Conservation (phyloP, 2,888 invertebrate species). For the Ecliptopera silaceata region DNA sequence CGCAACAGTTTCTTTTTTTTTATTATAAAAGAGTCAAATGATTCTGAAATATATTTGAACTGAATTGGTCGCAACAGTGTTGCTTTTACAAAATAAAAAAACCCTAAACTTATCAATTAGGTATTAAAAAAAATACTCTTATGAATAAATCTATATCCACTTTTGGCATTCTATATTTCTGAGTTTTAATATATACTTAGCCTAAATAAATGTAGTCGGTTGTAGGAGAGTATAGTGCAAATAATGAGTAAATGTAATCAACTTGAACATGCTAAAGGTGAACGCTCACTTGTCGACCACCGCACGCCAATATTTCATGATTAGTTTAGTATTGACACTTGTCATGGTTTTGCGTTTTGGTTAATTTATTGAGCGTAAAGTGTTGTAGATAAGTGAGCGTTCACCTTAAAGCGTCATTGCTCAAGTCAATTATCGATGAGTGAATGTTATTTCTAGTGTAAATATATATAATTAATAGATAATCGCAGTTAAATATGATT, state of each 20-base stretch:
- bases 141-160: constrained; percentile 13
- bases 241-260: constrained; percentile 27
- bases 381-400: constrained; percentile 9
- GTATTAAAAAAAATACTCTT: constrained; percentile 11
- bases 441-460: constrained; percentile 35
- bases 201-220: constrained; percentile 18
- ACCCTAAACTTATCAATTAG: neutral
- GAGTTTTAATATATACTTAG: constrained; percentile 13
- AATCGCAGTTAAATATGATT: constrained; percentile 1
- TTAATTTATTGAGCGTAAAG: neutral
- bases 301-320: neutral
- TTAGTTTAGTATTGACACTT: neutral
- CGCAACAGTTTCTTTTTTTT: too few relatives aligned
- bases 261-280: constrained; percentile 23
- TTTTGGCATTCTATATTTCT: constrained; percentile 3
- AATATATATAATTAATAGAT: constrained; percentile 19
- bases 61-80: too few relatives aligned
- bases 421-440: constrained; percentile 60
- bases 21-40: too few relatives aligned
- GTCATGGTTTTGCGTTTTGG: neutral
- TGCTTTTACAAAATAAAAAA: too few relatives aligned
- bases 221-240: constrained; percentile 32
- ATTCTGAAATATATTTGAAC: too few relatives aligned
- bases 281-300: constrained; percentile 7
- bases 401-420: constrained; percentile 43